Evolutionary conservation across 2,113 vertebrate genomes (phyloP).

Genomic region (Calyptomena viridis): DNA sequence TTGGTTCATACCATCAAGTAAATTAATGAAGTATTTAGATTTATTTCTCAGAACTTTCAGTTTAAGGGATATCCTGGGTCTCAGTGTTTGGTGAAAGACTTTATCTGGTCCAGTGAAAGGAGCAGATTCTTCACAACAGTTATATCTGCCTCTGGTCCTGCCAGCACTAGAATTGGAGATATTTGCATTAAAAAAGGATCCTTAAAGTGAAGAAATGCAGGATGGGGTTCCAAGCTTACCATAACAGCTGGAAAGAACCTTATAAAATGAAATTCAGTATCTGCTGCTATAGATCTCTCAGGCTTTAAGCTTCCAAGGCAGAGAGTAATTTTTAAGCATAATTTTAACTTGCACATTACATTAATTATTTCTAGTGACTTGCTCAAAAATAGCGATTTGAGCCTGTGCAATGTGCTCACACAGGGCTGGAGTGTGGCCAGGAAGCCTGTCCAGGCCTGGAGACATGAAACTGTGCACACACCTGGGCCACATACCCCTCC

Average conservation of each 20-base stretch:
- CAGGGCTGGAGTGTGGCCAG: neutral
- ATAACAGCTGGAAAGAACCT: neutral
- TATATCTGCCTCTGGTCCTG: neutral
- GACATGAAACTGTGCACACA: neutral
- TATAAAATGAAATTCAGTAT: neutral
- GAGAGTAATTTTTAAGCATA: neutral
- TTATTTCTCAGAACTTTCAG: neutral
- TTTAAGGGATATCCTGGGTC: neutral
- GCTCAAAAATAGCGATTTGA: slow-evolving; percentile 20
- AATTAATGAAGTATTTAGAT: neutral
- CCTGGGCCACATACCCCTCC: rapidly evolving
- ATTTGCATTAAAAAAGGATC: neutral
- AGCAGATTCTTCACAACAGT: neutral
- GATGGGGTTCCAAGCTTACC: neutral
- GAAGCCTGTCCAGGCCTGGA: neutral
- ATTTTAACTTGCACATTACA: slow-evolving; percentile 1
- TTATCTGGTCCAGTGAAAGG: neutral
- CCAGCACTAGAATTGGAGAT: neutral
- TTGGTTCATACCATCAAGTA: neutral
- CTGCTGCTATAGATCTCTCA: neutral
- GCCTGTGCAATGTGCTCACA: neutral
- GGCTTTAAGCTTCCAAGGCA: slow-evolving; percentile 2
- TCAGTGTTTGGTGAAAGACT: neutral
- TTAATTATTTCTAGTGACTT: slow-evolving; percentile 44
- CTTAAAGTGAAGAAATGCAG: neutral